Conservation (phyloP, 2,888 invertebrate genomes). For the Caenorhabditis imperialis region DNA sequence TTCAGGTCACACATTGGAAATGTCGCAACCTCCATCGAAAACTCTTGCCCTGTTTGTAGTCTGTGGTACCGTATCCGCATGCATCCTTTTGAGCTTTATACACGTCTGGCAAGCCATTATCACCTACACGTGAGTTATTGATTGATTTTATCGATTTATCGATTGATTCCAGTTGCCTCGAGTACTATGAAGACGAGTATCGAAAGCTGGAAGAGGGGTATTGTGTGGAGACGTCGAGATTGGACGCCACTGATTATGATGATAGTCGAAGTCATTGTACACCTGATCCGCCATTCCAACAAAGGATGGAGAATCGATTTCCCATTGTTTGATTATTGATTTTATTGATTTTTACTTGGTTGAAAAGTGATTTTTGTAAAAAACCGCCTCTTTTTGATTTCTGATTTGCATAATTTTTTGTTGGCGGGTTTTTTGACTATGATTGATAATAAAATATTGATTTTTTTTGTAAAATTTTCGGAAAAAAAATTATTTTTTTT, state of each 20-base stretch:
- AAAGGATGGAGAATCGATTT: conserved; percentile 30
- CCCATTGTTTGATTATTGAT: conserved; percentile 25
- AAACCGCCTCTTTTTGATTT: too few relatives aligned
- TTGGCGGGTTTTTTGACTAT: too few relatives aligned
- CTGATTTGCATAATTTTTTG: too few relatives aligned
- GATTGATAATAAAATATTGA: too few relatives aligned
- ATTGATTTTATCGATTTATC: background rate
- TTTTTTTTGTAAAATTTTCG: too few relatives aligned
- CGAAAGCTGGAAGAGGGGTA: conserved; percentile 52
- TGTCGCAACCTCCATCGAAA: conserved; percentile 55
- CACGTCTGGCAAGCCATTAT: conserved; percentile 73
- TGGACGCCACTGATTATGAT: conserved; percentile 46
- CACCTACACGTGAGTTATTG: conserved; percentile 67
- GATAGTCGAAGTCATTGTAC: conserved; percentile 34
- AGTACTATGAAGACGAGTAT: conserved; percentile 65
- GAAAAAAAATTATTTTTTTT: too few relatives aligned
- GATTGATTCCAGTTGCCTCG: conserved; percentile 57
- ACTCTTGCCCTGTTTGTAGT: conserved; percentile 57
- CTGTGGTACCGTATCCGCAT: conserved; percentile 66
- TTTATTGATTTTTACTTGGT: conserved; percentile 4
- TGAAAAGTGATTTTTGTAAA: too few relatives aligned
- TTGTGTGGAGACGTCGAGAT: conserved; percentile 43
- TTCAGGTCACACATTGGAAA: conserved; percentile 60
- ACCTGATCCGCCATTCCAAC: conserved; percentile 30
- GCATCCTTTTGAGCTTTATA: conserved; percentile 68